phyloP scores from a whole-genome alignment of 2,113 vertebrate genomes.

The Proteles cristata region DNA sequence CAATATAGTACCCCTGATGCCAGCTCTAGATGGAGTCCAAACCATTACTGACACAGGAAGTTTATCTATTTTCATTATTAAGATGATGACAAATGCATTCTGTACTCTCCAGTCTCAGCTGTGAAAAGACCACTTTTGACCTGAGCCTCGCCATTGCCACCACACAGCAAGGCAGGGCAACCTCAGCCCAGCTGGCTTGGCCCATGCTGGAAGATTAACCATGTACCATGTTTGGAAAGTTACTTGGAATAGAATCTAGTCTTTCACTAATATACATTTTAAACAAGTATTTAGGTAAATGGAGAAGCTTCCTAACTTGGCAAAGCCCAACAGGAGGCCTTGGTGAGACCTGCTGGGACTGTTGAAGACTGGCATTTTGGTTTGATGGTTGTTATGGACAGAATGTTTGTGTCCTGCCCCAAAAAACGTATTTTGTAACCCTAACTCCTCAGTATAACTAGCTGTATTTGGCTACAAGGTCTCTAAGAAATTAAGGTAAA shows the following conservation, averaged over 20 bases:
- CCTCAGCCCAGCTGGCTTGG: too few species aligned
- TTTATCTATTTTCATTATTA: not conserved
- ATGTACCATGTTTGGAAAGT: not conserved
- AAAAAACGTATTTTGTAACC: not conserved
- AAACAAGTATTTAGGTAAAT: not conserved
- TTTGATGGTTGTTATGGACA: not conserved
- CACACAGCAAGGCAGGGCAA: rapidly evolving
- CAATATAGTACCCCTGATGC: too few species aligned
- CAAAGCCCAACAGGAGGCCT: not conserved
- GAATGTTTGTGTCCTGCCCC: not conserved
- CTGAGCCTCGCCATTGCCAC: not conserved
- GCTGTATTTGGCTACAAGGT: not conserved
- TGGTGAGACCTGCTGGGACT: not conserved
- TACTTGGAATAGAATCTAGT: not conserved
- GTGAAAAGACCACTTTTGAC: not conserved
- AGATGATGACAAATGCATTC: not conserved
- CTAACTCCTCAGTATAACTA: not conserved
- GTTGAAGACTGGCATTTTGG: not conserved
- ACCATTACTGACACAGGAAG: not conserved
- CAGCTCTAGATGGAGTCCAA: not conserved
- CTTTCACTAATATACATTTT: not conserved
- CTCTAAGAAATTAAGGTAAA: not conserved
- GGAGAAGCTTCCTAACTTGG: not conserved
- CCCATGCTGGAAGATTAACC: not conserved
- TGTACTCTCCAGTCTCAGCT: too few species aligned